Conservation (phyloP, 2,888 invertebrate genomes). For the Scaptomyza parva region DNA sequence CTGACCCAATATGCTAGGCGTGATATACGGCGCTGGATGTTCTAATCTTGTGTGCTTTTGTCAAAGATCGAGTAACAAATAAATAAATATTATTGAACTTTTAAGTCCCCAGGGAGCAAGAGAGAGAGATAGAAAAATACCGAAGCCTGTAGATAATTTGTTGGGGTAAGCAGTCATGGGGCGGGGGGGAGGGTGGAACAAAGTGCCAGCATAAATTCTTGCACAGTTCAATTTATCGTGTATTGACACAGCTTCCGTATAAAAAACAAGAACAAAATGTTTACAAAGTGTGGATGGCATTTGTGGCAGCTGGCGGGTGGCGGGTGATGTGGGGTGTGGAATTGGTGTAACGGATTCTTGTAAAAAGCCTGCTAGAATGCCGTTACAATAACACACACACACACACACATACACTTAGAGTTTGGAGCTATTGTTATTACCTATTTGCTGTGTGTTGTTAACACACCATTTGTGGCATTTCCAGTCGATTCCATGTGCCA, state of each 20-base stretch:
- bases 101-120: conserved; percentile 60
- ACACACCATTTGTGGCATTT: conserved; percentile 76
- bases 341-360: conserved; percentile 24
- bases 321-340: conserved; percentile 6
- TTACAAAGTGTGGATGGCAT: conserved; percentile 60
- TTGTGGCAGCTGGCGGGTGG: no score
- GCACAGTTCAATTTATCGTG: conserved; percentile 77
- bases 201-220: conserved; percentile 75
- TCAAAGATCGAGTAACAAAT: conserved; percentile 76
- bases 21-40: conserved; percentile 62
- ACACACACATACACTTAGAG: conserved; percentile 27
- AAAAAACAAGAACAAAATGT: conserved; percentile 57
- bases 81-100: conserved; percentile 79
- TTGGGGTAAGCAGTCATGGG: background rate
- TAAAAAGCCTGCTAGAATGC: conserved; percentile 43
- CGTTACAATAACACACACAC: conserved; percentile 13
- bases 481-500: conserved; percentile 59
- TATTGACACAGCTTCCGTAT: conserved; percentile 71
- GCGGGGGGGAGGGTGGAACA: conserved; percentile 10
- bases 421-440: conserved; percentile 71
- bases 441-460: conserved; percentile 73
- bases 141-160: conserved; percentile 42
- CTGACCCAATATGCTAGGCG: conserved; percentile 68
- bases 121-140: conserved; percentile 9
- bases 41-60: conserved; percentile 74